Base-by-base conservation (phyloP, 2,888 invertebrate genomes). In the Ctena decussata region DNA sequence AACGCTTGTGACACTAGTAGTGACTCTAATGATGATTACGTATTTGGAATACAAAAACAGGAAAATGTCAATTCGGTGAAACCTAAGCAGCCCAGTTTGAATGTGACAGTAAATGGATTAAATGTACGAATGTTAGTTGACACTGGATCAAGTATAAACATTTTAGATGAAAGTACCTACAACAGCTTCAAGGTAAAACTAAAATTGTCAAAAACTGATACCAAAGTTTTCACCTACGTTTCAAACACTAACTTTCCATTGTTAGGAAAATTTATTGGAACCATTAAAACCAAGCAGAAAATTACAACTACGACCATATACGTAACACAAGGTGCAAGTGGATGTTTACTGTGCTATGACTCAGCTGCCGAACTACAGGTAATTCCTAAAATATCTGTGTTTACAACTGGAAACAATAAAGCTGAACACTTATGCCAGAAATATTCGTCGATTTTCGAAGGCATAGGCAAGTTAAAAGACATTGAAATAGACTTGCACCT, bases 401-500 rank as follows among this genome's bases (percentile, higher is more conserved):
- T 44, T 44, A 12, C 44, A 44, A 12, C 44, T 44, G 44, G 18
- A 8, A 44, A 44, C 44, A n/a, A 77, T 8, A 77, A 37, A 6
- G 35, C 53, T 18, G 24, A 32, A 15, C 1, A 27, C 18, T 24
- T n/a, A 46, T 24, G 44, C 39, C 49, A 57, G 53, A 49, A 75
- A 53, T 87, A 49, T 35, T 80, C 87, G 24, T 71, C 75, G 18
- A 24, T 89, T 2, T 87, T 85, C 32, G 49, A 80, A 2, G 84
- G 85, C 1, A 82, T 89, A 12, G 84, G 84, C 24, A 89, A 89
- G 72, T 24, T 84, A 1, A 86, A 86, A 41, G 46, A 74, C 27
- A n/a, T n/a, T n/a, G 39, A 41, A 30, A 82, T 88, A 2, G 87
- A 84, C n/a, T 37, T 91, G 30, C 89, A 90, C 70, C 79, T 89